Evolutionary conservation across 2,797 vertebrate species (phyloP).

Genomic region (Kryptolebias ocellatus): DNA sequence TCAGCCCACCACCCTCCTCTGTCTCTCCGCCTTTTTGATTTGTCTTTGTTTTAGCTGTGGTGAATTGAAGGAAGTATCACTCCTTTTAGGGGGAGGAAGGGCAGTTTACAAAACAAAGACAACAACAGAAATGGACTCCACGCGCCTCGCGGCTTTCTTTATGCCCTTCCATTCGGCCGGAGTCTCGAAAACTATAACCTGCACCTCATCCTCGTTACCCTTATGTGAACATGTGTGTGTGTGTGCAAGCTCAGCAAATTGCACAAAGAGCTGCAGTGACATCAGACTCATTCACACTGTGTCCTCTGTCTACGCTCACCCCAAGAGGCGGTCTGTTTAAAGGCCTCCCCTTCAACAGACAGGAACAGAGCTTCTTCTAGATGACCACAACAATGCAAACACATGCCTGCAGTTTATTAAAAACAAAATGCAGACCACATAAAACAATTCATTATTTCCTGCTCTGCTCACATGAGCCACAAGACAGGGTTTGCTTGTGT

Average conservation of each 20-base stretch:
- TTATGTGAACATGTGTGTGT: constrained; percentile 20
- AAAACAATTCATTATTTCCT: constrained; percentile 2
- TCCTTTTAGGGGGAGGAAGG: constrained; percentile 36
- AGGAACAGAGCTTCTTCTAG: constrained; percentile 28
- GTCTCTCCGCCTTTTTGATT: constrained; percentile 30
- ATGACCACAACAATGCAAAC: constrained; percentile 53
- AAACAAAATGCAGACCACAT: constrained; percentile 17
- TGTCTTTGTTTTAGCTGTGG: constrained; percentile 45
- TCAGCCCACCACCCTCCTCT: constrained; percentile 12
- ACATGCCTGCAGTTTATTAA: constrained; percentile 33
- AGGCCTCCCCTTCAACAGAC: constrained; percentile 28
- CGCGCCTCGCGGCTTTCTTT: constrained; percentile 6
- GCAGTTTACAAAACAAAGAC: constrained; percentile 48
- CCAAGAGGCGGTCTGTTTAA: constrained; percentile 68
- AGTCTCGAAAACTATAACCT: constrained; percentile 30
- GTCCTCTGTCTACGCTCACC: constrained; percentile 65
- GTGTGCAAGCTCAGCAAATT: constrained; percentile 67
- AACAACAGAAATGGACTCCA: constrained; percentile 17
- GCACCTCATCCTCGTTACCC: constrained; percentile 25
- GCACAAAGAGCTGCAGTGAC: constrained; percentile 77
- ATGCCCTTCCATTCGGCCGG: background rate
- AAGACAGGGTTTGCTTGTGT: constrained; percentile 23
- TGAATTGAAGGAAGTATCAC: constrained; percentile 55
- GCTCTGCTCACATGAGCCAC: background rate
- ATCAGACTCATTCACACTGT: constrained; percentile 74